Conservation (phyloP, 2,113 vertebrate genomes). For the Herpetotheres cachinnans region DNA sequence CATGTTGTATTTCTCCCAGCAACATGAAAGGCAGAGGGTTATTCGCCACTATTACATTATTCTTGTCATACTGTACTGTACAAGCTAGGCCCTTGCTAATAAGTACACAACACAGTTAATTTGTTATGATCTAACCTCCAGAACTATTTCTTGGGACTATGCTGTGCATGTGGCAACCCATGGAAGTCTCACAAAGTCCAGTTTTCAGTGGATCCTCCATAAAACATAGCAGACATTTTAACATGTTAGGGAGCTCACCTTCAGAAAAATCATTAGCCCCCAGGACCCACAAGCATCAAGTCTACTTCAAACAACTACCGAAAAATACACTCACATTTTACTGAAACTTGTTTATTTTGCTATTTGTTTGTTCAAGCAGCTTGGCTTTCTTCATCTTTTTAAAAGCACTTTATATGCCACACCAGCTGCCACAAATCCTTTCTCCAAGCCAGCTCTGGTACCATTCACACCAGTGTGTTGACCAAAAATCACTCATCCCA, state of each 20-base stretch:
- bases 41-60: neutral
- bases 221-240: neutral
- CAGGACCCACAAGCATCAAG: neutral
- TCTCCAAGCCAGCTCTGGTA: neutral
- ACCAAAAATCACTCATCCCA: neutral
- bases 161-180: neutral
- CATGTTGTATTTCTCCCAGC: neutral
- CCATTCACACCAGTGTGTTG: fast-evolving
- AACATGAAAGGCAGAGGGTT: neutral
- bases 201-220: neutral
- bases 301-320: neutral
- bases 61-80: neutral
- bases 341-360: neutral
- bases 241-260: neutral
- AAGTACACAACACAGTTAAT: neutral
- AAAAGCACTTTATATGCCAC: neutral
- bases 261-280: neutral
- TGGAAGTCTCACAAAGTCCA: neutral
- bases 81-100: neutral
- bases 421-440: neutral
- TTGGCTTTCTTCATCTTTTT: neutral
- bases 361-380: neutral
- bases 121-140: neutral
- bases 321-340: neutral
- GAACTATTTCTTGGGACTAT: neutral